Conservation (phyloP, 1,140 invertebrate species). For the Aphelinus certus region DNA sequence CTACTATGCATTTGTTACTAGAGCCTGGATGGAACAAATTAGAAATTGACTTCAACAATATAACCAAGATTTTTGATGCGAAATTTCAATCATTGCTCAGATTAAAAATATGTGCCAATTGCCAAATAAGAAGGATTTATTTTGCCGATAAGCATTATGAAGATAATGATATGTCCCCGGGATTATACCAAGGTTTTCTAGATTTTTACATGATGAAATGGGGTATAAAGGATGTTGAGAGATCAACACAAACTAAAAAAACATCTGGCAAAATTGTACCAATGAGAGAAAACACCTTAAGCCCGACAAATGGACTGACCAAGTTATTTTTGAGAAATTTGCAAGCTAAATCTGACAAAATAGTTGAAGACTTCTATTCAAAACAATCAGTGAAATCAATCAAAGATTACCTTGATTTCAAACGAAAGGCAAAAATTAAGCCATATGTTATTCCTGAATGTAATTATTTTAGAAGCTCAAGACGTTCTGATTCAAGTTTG, state of each 20-base stretch:
- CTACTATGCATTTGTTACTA: slow-evolving; percentile 35
- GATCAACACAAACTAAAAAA: slow-evolving; percentile 47
- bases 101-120: slow-evolving; percentile 51
- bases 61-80: slow-evolving; percentile 46
- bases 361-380: slow-evolving; percentile 44
- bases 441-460: slow-evolving; percentile 32
- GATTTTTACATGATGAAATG: slow-evolving; percentile 55
- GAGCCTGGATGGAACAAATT: slow-evolving; percentile 55
- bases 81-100: slow-evolving; percentile 46
- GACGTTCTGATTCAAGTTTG: slow-evolving; percentile 13
- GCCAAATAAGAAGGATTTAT: slow-evolving; percentile 52
- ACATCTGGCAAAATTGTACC: slow-evolving; percentile 24
- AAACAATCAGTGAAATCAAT: slow-evolving; percentile 19
- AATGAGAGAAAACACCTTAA: not conserved
- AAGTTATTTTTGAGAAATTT: slow-evolving; percentile 42
- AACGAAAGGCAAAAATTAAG: slow-evolving; percentile 35
- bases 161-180: slow-evolving; percentile 44
- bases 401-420: slow-evolving; percentile 37
- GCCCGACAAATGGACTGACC: slow-evolving; percentile 34
- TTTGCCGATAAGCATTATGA: slow-evolving; percentile 52
- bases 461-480: not conserved
- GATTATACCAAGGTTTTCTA: slow-evolving; percentile 50
- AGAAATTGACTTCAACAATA: slow-evolving; percentile 48
- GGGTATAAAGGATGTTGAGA: slow-evolving; percentile 47
- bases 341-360: slow-evolving; percentile 41